These are phyloP conservation scores for Leucopsar rothschildi DNA, from an alignment of 2,113 vertebrate genomes.

Conservation along the genomic window DNA sequence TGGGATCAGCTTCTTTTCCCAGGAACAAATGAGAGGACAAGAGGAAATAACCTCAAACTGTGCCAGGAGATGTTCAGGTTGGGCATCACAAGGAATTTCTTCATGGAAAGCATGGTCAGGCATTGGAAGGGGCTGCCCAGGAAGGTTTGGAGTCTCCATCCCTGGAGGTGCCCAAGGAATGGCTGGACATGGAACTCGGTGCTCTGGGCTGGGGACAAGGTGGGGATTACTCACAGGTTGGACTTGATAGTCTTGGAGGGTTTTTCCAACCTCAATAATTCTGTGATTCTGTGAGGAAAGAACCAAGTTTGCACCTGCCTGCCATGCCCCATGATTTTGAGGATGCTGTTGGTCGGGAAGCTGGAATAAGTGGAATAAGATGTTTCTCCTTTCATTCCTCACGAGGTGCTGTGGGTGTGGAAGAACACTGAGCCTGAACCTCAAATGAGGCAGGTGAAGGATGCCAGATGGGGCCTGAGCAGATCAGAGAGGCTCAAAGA, in stretches of 20 bases:
- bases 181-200: not conserved
- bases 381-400: not conserved
- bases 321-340: fast-evolving
- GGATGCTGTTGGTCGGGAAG: no score
- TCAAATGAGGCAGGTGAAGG: not conserved
- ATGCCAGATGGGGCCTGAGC: not conserved
- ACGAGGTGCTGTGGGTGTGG: no score
- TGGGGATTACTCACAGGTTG: not conserved
- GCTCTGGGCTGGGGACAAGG: not conserved
- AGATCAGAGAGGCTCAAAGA: not conserved
- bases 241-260: not conserved
- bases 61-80: not conserved
- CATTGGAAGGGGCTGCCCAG: not conserved
- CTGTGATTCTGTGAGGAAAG: not conserved
- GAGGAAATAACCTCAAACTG: not conserved
- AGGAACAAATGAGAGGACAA: not conserved
- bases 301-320: not conserved
- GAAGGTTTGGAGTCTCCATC: not conserved
- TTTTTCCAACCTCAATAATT: not conserved
- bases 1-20: no score
- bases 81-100: not conserved
- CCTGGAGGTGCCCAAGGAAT: not conserved
- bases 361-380: not conserved
- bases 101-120: not conserved
- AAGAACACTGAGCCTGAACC: not conserved